Evolutionary conservation across 2,888 invertebrate genomes (phyloP), one percentile per base, ranked within the genome.

Genomic region (Fabriciana adippe): DNA sequence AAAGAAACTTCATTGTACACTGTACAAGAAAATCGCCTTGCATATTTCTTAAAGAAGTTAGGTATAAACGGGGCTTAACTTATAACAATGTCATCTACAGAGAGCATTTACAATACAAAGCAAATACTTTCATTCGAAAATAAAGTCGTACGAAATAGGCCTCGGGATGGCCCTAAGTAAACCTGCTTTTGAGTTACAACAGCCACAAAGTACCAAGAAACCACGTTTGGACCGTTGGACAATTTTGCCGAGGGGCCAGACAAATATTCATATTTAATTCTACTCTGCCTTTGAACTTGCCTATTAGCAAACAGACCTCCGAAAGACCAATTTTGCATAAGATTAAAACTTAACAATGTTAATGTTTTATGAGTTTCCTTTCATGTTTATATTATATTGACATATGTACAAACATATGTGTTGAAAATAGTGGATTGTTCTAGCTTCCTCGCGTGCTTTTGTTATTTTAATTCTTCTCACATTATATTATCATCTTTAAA

Each of bases 201-300:
- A 83, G 80, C 84, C 71, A 80, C 83, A 86, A 85, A 87, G 86
- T 85, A 78, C 75, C 83, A 87, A 88, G 89, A 88, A 87, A 85
- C 82, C 81, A 77, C 78, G 75, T 78, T 77, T 78, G 82, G 84
- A 84, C 87, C 86, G 83, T 81, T 77, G 80, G 81, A 83, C 84
- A 80, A 81, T 82, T 84, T 77, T 80, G 82, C 81, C 83, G 81
- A 81, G 79, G 80, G 81, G 77, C 79, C 80, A 83, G 81, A 84
- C 90, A 88, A 90, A 91, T 89, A 90, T 90, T 89, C 89, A 92
- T 92, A 90, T 90, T 90, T 90, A 89, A 92, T 91, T 89, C 85
- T 78, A 78, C 75, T 75, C 78, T 75, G 76, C 78, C 81, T 87
- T 84, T 84, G 81, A 81, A 74, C 79, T 79, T 78, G 80, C 78